Base-by-base conservation (phyloP, 1,140 invertebrate species). In the Drosophila tsacasi region DNA sequence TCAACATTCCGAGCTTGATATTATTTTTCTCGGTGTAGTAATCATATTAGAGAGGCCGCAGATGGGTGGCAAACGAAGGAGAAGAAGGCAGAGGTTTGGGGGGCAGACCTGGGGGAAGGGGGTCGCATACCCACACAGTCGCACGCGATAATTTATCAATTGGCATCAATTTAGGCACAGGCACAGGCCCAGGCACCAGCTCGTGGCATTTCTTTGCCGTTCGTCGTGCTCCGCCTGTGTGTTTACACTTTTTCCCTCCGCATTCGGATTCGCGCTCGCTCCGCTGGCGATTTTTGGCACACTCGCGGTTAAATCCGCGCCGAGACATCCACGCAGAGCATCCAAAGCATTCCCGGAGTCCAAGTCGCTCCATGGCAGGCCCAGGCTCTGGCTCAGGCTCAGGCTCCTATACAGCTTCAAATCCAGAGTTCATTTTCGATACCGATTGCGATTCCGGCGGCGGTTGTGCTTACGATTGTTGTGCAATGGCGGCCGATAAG, bases 81-180 rank as follows among this genome's bases (percentile, higher is more conserved):
- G 50, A 58, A 30, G 47, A 50, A 39, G 37, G 69, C 12, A 27
- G 25, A 23, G 35, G 32, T 37, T 39, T 39, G 25, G 6, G 3
- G 23, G 35, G 46, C 44, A 40, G 37, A 27, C 10, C 17, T 13
- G 35, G 35, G 15, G 47, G n/a, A 19, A 32, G 39, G 72, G 47
- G 63, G 62, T 30, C 21, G 49, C 46, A 10, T 25, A 80, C 40
- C 35, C 55, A 65, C 44, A 73, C 67, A 67, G n/a, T 30, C 44
- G 50, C 63, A 72, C 73, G 82, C 77, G 75, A 90, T 90, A 90
- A 90, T 90, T 90, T 90, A 90, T 90, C 85, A 90, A 90, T 90
- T 90, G 85, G 83, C 86, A 82, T 90, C 86, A 90, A 90, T 90
- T 90, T 90, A 90, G 82, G 60, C 46, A 50, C 61, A n/a, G 25